Evolutionary conservation across 2,113 vertebrate genomes (phyloP), one percentile per base, ranked within the genome.

Genomic region (Astur gentilis): DNA sequence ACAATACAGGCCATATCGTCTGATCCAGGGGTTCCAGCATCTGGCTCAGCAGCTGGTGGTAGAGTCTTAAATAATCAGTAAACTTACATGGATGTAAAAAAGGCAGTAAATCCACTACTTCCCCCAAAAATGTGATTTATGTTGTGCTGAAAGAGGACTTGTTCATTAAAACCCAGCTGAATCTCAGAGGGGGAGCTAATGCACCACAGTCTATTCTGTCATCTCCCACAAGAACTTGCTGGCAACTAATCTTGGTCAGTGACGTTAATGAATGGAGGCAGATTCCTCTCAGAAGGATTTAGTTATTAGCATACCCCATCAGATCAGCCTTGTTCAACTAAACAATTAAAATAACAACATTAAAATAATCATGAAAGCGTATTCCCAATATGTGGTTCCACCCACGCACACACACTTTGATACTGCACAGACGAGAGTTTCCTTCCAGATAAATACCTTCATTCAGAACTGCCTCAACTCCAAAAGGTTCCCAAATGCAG

Each of bases 321-420:
- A 94, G 61, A 91, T 93, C 69, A 89, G 40, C 84, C 80, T 95
- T 94, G 57, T 94, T 94, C 69, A 71, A 82, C 73, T 95, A 85
- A 95, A 97, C 69, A 95, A 81, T 92, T 95, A 89, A 93, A 97
- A 95, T 89, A 92, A 78, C 86, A 95, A 78, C 88, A 95, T 89
- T 82, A 78, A 83, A 93, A 94, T 90, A 86, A 83, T 92, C 44
- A 82, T 87, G 57, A n/a, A 95, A 76, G 27, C 62, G 26, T 89
- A 86, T 93, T 95, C 85, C 79, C 44, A 70, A 29, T 81, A 38
- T 57, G 72, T 73, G 55, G 29, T 94, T 97, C 45, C 73, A 72
- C 58, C 82, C 92, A 57, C 10, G 0, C 17, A 4, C 9, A 36
- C 40, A 27, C 36, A 49, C 44, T 90, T 78, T 60, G 89, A 80